Percentiles rank a stretch among this genome's conserved stretches.
Conservation (phyloP, 2,888 invertebrate species). For the Hydropsyche betteni region DNA sequence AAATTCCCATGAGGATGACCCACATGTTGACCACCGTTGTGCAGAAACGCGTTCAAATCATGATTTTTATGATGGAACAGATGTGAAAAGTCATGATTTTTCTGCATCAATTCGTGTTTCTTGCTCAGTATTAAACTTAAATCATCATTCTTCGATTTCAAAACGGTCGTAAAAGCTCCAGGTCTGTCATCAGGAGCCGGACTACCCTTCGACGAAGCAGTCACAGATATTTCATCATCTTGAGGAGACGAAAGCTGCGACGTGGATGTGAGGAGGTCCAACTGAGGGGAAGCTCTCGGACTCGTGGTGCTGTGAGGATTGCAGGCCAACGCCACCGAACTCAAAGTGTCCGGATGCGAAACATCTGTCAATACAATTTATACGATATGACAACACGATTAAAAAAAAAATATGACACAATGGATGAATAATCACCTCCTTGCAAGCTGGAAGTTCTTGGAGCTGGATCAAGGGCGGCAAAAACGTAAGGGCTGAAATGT, state of each 20-base stretch:
- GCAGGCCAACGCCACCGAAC: conserved; percentile 56
- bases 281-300: conserved; percentile 70
- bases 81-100: conserved; percentile 63
- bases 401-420: neutral
- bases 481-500: conserved; percentile 69
- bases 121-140: conserved; percentile 54
- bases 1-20: conserved; percentile 57
- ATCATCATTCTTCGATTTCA: conserved; percentile 53
- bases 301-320: conserved; percentile 77
- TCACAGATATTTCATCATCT: conserved; percentile 73
- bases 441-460: conserved; percentile 63
- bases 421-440: conserved; percentile 59
- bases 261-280: conserved; percentile 51
- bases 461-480: conserved; percentile 66
- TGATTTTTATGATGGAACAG: conserved; percentile 61
- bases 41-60: conserved; percentile 56
- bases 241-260: conserved; percentile 65
- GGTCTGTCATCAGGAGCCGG: conserved; percentile 66
- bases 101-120: conserved; percentile 60
- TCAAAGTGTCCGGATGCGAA: conserved; percentile 41
- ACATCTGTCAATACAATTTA: conserved; percentile 28
- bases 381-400: neutral
- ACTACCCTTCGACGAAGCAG: conserved; percentile 64
- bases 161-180: conserved; percentile 66
- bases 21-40: conserved; percentile 49